Conservation (phyloP, 2,797 vertebrate species). For the Rhinatrema bivittatum region DNA sequence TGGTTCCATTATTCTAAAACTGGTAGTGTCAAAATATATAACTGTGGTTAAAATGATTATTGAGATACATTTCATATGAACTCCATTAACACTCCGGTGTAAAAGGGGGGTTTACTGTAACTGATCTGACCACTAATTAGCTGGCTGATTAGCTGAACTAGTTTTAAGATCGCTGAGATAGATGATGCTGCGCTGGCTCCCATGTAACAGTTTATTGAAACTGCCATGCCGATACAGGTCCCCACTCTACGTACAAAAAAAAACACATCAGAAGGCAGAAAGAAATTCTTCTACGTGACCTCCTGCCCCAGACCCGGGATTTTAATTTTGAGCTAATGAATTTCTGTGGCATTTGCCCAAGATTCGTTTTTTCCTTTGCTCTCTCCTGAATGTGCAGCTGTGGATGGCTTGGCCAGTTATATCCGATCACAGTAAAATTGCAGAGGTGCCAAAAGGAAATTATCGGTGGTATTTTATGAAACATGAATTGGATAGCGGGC, state of each 20-base stretch:
- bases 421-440: too few relatives aligned
- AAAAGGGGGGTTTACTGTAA: background rate
- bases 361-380: too few relatives aligned
- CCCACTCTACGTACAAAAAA: background rate
- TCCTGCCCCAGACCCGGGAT: background rate
- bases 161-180: background rate
- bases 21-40: conserved; percentile 5
- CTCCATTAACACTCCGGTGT: too few relatives aligned
- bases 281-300: background rate
- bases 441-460: too few relatives aligned
- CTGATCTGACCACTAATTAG: background rate
- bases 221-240: background rate
- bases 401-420: too few relatives aligned
- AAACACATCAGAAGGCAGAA: background rate
- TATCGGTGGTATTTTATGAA: too few relatives aligned
- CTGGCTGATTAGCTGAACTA: background rate
- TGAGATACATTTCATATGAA: too few relatives aligned
- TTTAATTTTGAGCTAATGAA: background rate
- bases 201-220: background rate
- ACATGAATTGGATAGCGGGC: too few relatives aligned
- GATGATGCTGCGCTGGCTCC: background rate
- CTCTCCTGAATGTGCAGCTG: too few relatives aligned
- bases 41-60: conserved; percentile 5
- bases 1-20: background rate
- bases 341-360: too few relatives aligned